Conservation (phyloP, 1,140 invertebrate species). For the Idris sp. region DNA sequence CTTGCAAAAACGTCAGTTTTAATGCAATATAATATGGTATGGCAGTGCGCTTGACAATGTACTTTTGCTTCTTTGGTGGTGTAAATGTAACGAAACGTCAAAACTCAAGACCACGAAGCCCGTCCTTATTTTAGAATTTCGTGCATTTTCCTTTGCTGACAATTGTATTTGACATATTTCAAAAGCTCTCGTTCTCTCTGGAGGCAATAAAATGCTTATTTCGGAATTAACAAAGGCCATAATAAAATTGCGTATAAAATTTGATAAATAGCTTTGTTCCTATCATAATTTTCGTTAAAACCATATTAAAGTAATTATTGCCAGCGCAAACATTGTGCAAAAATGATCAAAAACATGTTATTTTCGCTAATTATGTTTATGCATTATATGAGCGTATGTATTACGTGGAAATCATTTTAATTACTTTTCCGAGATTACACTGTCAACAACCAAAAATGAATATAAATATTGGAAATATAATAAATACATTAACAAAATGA, state of each 20-base stretch:
- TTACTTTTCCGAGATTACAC: slow-evolving; percentile 18
- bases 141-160: slow-evolving; percentile 6
- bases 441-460: slow-evolving; percentile 13
- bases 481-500: slow-evolving; percentile 44
- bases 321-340: background rate
- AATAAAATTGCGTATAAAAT: background rate
- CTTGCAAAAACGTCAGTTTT: slow-evolving; percentile 15
- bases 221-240: too few species aligned
- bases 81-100: slow-evolving; percentile 31
- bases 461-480: slow-evolving; percentile 28
- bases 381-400: too few species aligned
- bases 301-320: too few species aligned
- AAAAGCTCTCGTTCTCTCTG: slow-evolving; percentile 6
- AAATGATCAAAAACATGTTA: slow-evolving; percentile 1
- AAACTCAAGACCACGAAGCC: slow-evolving; percentile 1
- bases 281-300: background rate
- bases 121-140: slow-evolving; percentile 36
- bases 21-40: slow-evolving; percentile 2
- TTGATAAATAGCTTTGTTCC: too few species aligned
- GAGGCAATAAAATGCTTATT: too few species aligned
- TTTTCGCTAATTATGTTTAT: slow-evolving; percentile 24
- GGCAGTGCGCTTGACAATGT: slow-evolving; percentile 32
- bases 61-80: slow-evolving; percentile 47
- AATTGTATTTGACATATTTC: slow-evolving; percentile 43
- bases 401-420: slow-evolving; percentile 19